Base-by-base conservation (phyloP, 2,113 vertebrate genomes). In the Capricornis sumatraensis region DNA sequence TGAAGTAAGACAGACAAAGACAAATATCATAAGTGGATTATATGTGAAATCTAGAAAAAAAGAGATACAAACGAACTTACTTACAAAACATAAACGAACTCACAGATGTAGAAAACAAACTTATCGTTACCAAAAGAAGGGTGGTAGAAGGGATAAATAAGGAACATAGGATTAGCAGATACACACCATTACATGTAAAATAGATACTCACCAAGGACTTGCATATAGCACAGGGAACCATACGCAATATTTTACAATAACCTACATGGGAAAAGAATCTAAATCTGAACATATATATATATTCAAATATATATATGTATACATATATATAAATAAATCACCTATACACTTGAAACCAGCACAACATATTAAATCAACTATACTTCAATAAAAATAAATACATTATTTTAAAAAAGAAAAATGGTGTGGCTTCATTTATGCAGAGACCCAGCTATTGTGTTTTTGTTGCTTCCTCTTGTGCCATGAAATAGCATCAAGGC, bases 401-500 rank as follows among this genome's bases (percentile, higher is more conserved):
- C 33, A 50, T 19, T 50, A 79, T 50, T 79, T 50, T 50, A 1
- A 79, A 79, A 47, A 10, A 47, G 43, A 78, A 25, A 93, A 87
- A 36, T 78, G 53, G 8, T 58, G 10, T 64, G 55, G 50, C 11
- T 93, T 95, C n/a, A 27, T 94, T 89, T 71, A 47, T 76, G 7
- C 28, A 83, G 84, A 95, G 43, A 96, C 14, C 14, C 40, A 60
- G 50, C 57, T 50, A 36, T 60, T 60, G n/a, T 36, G 27, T 81
- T 78, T 97, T 57, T 82, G 79, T 60, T 71, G 19, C 50, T 83
- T 88, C 74, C 64, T 78, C 90, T 96, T 96, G 13, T 79, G 53
- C 40, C 71, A 88, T 87, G 84, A 95, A 96, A 94, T 14, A 90
- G 85, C 95, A 96, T 60, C 60, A 47, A 97, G 64, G 43, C 62